Evolutionary conservation across 2,797 vertebrate species (phyloP).

Genomic region (Esox masquinongy): DNA sequence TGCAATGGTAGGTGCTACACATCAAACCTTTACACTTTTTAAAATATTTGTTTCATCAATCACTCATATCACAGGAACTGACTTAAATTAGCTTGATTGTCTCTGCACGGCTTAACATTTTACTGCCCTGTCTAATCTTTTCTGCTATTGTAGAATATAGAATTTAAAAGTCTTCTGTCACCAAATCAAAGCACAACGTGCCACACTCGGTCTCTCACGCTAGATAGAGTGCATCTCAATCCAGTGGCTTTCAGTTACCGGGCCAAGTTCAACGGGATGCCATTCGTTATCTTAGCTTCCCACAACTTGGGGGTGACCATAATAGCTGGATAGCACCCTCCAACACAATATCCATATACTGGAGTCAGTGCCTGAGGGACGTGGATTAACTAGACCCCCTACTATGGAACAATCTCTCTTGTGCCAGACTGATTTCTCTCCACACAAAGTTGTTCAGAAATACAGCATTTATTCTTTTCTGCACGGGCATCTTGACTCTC

Average conservation of each 20-base stretch:
- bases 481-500: not conserved
- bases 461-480: not conserved
- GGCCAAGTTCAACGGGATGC: not conserved
- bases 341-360: slow-evolving; percentile 14
- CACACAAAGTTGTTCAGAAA: slow-evolving; percentile 11
- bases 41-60: not conserved
- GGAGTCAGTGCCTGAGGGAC: slow-evolving; percentile 11
- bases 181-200: not conserved
- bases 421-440: slow-evolving; percentile 42
- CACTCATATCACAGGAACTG: not conserved
- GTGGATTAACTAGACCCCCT: slow-evolving; percentile 29
- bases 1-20: not conserved
- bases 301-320: slow-evolving; percentile 9
- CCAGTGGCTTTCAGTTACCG: slow-evolving; percentile 1
- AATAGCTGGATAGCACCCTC: not conserved
- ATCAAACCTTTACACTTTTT: not conserved
- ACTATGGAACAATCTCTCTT: slow-evolving; percentile 53
- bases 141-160: not conserved
- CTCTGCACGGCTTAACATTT: not conserved
- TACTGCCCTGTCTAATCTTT: not conserved
- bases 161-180: not conserved
- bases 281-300: not conserved
- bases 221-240: not conserved
- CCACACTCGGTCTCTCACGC: not conserved
- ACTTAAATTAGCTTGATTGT: not conserved